Percentiles rank a stretch among this genome's conserved stretches.
These are phyloP conservation scores for Caenorhabditis sinica DNA, from an alignment of 2,888 invertebrate genomes.

Conservation along the genomic window DNA sequence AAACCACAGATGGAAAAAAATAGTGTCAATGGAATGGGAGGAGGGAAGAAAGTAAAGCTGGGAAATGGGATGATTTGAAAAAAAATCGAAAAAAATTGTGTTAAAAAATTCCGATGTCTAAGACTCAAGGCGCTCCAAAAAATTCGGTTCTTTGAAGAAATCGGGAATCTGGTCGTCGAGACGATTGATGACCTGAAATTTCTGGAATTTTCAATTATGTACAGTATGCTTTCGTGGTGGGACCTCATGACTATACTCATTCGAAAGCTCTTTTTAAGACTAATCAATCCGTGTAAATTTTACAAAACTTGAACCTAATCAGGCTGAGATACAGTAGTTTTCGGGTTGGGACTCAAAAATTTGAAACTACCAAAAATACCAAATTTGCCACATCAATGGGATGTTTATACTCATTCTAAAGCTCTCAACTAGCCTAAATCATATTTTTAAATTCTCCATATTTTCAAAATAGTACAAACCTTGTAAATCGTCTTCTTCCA, in stretches of 20 bases:
- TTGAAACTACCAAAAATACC: not conserved
- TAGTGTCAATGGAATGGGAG: not conserved
- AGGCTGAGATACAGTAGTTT: not conserved
- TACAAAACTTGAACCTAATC: not conserved
- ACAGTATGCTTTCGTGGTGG: not conserved
- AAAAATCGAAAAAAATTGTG: not conserved
- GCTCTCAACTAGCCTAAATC: not conserved
- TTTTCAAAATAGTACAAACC: constrained; percentile 66
- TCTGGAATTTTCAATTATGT: not conserved
- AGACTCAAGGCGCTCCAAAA: constrained; percentile 95
- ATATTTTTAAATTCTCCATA: not conserved
- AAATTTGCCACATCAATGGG: not conserved
- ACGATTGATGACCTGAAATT: constrained; percentile 91
- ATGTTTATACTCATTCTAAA: not conserved
- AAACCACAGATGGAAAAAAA: constrained; percentile 13
- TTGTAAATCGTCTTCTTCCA: constrained; percentile 99
- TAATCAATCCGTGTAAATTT: not conserved
- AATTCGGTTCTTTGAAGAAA: constrained; percentile 99
- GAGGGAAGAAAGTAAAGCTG: not conserved
- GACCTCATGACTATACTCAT: not conserved
- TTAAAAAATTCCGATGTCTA: constrained; percentile 5
- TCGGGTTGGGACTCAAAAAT: not conserved
- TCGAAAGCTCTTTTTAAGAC: not conserved
- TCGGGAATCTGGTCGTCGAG: constrained; percentile 99
- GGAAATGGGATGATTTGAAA: not conserved